A percentile compares a stretch with the other conserved stretches of the same genome.
Conservation (phyloP, 2,113 vertebrate species). For the Callipepla squamata region DNA sequence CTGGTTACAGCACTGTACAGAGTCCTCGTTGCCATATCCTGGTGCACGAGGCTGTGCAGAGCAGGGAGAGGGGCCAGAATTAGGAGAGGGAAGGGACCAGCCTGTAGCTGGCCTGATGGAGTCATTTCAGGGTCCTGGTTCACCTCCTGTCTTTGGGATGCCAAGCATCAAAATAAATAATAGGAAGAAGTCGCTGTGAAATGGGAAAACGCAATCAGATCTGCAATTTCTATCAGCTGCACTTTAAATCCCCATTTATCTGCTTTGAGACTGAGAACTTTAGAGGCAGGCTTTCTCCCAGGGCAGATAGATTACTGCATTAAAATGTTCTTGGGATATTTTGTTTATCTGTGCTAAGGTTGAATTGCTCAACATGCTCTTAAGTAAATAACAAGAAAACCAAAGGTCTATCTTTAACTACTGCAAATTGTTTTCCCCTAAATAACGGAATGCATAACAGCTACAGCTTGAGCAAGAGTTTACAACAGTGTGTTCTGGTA, state of each 20-base stretch:
- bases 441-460: not conserved
- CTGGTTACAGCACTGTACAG: not conserved
- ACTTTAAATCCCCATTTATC: not conserved
- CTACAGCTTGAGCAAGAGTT: not conserved
- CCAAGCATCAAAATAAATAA: not conserved
- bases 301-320: not conserved
- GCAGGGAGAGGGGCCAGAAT: not conserved
- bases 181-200: not conserved
- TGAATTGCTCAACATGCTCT: not conserved
- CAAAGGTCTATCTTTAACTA: constrained; percentile 25
- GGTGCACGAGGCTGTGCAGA: not conserved
- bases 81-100: not conserved
- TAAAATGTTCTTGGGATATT: not conserved
- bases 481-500: not conserved
- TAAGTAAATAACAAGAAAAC: not conserved
- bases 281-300: not conserved
- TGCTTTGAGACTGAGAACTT: not conserved
- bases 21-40: not conserved
- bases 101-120: not conserved
- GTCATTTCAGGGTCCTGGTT: not conserved
- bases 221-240: not conserved
- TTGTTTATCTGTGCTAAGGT: constrained; percentile 36
- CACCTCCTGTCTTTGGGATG: not conserved
- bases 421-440: not conserved
- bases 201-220: not conserved